Percentiles rank a stretch among this genome's conserved stretches.
These are phyloP conservation scores for Umimayanthus kanabou DNA, from an alignment of 92 coral and sea anemone species.

Conservation along the genomic window DNA sequence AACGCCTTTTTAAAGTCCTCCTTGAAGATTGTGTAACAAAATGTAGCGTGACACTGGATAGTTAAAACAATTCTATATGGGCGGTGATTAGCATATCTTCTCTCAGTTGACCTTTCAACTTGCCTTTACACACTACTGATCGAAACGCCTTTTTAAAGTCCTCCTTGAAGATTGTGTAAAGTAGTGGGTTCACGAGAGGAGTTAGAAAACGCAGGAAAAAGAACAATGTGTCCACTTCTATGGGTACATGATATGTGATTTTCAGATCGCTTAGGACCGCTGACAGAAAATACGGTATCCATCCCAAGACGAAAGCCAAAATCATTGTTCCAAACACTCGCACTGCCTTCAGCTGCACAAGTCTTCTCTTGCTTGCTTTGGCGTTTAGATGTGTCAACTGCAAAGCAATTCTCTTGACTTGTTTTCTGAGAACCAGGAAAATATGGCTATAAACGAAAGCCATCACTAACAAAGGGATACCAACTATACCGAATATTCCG, in stretches of 20 bases:
- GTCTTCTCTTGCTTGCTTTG: conserved; percentile 45
- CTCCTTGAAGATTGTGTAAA: conserved; percentile 75
- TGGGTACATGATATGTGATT: conserved; percentile 43
- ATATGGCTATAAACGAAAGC: conserved; percentile 58
- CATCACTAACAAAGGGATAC: conserved; percentile 50
- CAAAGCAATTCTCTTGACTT: conserved; percentile 61
- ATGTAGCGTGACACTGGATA: no score
- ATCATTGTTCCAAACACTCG: conserved; percentile 73
- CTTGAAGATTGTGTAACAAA: conserved; percentile 73
- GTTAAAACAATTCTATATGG: not conserved
- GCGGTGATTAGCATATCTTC: not conserved
- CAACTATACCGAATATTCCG: conserved; percentile 58
- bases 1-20: conserved; percentile 77
- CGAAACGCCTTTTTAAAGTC: conserved; percentile 71
- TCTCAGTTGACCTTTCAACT: conserved; percentile 17
- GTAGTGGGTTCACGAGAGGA: conserved; percentile 64
- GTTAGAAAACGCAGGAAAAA: conserved; percentile 69
- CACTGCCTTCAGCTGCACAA: conserved; percentile 70
- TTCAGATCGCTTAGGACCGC: conserved; percentile 54
- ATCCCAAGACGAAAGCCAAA: conserved; percentile 63
- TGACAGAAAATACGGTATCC: conserved; percentile 75
- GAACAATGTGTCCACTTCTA: conserved; percentile 44
- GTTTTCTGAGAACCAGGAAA: conserved; percentile 54
- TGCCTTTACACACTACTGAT: conserved; percentile 33
- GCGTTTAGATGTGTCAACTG: conserved; percentile 50